A percentile compares a stretch with the other conserved stretches of the same genome.
Conservation (phyloP, 2,888 invertebrate species). For the Lucinisca nassula region DNA sequence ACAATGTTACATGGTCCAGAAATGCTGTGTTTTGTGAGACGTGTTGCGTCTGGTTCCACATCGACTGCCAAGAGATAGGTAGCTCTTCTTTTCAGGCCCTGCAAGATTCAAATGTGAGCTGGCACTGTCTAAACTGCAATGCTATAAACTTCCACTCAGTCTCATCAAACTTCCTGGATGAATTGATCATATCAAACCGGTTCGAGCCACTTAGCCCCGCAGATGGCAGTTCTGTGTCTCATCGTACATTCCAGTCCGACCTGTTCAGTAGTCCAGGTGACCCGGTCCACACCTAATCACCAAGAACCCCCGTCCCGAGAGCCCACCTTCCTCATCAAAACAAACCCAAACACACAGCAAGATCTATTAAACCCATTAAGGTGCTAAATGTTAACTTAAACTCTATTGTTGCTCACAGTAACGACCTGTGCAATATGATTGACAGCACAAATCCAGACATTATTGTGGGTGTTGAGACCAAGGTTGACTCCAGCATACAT, state of each 20-base stretch:
- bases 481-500: not conserved
- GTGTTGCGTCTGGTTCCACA: not conserved
- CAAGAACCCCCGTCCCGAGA: not conserved
- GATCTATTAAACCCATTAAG: not conserved
- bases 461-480: constrained; percentile 15
- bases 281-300: constrained; percentile 1
- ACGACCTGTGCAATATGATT: not conserved
- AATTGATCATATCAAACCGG: constrained; percentile 5
- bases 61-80: not conserved
- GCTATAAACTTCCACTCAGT: constrained; percentile 7
- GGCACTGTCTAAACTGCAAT: constrained; percentile 12
- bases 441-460: constrained; percentile 14
- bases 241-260: not conserved
- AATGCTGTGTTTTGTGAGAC: constrained; percentile 4
- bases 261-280: not conserved
- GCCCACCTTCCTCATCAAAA: not conserved
- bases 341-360: not conserved
- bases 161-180: not conserved
- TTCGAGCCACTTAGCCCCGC: not conserved
- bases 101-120: constrained; percentile 4
- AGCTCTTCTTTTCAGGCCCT: not conserved
- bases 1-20: not conserved
- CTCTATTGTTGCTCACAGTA: constrained; percentile 1
- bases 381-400: not conserved
- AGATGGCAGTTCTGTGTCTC: not conserved